Evolutionary conservation across 2,888 invertebrate species (phyloP).

Genomic region (Spisula solida): DNA sequence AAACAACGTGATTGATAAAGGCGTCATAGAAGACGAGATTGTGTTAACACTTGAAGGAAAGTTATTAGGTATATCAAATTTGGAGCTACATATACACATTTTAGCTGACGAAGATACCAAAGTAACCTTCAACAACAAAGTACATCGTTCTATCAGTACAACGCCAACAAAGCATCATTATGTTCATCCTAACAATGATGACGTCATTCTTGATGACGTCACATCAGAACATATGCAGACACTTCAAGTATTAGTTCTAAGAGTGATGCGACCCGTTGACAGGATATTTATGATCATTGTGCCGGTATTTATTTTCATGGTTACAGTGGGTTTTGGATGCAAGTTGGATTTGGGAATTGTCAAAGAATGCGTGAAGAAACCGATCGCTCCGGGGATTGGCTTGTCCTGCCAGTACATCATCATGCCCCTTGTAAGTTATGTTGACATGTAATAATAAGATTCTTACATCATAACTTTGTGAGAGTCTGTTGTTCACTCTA

Average conservation of each 20-base stretch:
- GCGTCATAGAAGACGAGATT: background rate
- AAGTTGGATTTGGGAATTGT: constrained; percentile 87
- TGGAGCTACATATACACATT: background rate
- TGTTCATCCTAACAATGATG: background rate
- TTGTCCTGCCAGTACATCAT: constrained; percentile 88
- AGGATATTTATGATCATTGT: constrained; percentile 84
- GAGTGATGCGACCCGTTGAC: constrained; percentile 73
- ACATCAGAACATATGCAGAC: background rate
- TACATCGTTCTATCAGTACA: background rate
- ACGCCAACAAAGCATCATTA: background rate
- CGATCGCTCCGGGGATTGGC: constrained; percentile 88
- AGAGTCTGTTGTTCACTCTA: too few species aligned
- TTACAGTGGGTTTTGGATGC: constrained; percentile 88
- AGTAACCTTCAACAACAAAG: too few species aligned
- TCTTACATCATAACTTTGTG: too few species aligned
- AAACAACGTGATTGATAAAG: background rate
- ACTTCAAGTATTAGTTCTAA: constrained; percentile 54
- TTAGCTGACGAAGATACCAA: too few species aligned
- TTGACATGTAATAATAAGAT: too few species aligned
- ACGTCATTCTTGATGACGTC: background rate
- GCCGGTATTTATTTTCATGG: constrained; percentile 82
- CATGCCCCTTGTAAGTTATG: constrained; percentile 88
- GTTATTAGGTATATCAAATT: constrained; percentile 23
- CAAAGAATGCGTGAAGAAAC: constrained; percentile 87
- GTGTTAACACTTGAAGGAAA: constrained; percentile 11